Evolutionary conservation across 2,797 vertebrate genomes (phyloP), one percentile per base, ranked within the genome.

Genomic region (Orientallactaga sibirica): DNA sequence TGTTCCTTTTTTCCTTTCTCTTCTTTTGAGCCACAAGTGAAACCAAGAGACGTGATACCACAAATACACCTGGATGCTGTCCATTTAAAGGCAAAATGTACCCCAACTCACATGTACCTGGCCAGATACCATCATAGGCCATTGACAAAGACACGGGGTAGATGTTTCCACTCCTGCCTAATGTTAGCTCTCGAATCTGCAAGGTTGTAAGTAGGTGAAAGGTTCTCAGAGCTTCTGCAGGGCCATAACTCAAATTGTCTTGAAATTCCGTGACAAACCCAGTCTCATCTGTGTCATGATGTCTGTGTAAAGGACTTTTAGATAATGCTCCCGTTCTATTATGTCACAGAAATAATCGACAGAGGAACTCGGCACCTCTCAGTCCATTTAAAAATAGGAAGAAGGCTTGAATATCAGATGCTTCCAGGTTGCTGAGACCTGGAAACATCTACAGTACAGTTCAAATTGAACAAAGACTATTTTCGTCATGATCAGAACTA

Each of bases 381-480:
- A 73, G 48, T 61, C 29, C 79, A 43, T 48, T 82, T 75, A 41
- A 76, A 41, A 62, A 43, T 20, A 22, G 10, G 48, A 41, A 80
- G 14, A 24, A 68, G 10, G 12, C 20, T 37, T 94, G 92, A 75
- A 67, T 87, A 29, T 25, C 24, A 66, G 55, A 66, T 75, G 58
- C 48, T 48, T 48, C 48, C 48, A 80, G 18, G 73, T 41, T 74
- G 71, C 58, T 61, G 25, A 43, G 58, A 82, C 33, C 62, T 64
- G 27, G 70, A 78, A 93, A 75, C 68, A 37, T 55, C 41, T 55
- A 8, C 4, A 90, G 4, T 88, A 64, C 5, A 64, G 7, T 67
- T 85, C 8, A 82, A 64, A 18, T 58, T 85, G 19, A 94, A 88
- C 18, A 55, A 22, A 77, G 90, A 14, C 75, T 73, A 67, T 80